Conservation (phyloP, 2,797 vertebrate species). For the Babyrousa celebensis region DNA sequence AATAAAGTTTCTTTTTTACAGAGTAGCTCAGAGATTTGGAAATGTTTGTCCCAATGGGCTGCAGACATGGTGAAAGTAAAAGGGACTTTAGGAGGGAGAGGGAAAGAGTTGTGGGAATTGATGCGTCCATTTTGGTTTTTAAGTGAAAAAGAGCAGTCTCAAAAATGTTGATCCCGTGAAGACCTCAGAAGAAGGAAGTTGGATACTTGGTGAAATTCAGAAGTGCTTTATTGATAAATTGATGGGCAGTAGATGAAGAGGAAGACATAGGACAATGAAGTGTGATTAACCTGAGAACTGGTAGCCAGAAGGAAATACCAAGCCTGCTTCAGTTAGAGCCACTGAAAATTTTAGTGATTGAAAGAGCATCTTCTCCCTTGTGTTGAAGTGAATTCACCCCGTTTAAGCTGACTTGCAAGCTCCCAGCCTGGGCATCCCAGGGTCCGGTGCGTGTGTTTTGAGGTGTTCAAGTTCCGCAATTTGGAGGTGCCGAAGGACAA, state of each 20-base stretch:
- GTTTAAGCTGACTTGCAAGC: not conserved
- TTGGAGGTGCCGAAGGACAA: not conserved
- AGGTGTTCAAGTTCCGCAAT: not conserved
- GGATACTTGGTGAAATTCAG: not conserved
- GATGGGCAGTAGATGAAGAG: not conserved
- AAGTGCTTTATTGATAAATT: not conserved
- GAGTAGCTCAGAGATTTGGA: not conserved
- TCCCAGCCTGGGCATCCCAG: not conserved
- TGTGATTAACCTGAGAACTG: not conserved
- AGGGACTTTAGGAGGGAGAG: not conserved
- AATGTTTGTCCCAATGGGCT: not conserved
- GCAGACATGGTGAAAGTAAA: not conserved
- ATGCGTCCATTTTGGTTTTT: not conserved
- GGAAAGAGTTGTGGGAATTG: not conserved
- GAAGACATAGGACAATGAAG: not conserved
- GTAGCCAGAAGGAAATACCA: not conserved
- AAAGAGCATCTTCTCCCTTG: not conserved
- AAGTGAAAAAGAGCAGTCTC: not conserved
- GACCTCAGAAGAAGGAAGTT: not conserved
- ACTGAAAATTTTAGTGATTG: not conserved
- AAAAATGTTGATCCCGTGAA: not conserved
- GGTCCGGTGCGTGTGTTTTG: fast-evolving
- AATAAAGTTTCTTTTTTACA: not conserved
- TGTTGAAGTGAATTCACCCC: not conserved
- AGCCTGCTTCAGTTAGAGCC: not conserved